Conservation (phyloP, 2,888 invertebrate genomes). For the Cryptops parisi region DNA sequence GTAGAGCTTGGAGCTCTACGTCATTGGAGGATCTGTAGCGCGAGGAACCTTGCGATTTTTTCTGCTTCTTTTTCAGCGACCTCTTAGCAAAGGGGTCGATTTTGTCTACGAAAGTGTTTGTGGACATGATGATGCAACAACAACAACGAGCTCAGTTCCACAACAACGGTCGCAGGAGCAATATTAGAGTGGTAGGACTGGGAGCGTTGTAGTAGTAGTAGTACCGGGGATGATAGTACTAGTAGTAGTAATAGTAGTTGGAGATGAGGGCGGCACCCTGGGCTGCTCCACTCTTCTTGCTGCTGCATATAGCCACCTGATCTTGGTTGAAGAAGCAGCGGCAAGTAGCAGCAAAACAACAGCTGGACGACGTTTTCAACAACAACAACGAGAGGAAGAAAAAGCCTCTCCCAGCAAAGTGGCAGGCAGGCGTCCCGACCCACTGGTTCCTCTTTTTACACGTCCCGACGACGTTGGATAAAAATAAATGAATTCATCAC, state of each 20-base stretch:
- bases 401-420: background rate
- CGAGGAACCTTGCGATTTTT: slow-evolving; percentile 97
- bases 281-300: slow-evolving; percentile 4
- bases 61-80: slow-evolving; percentile 94
- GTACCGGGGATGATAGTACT: too few species aligned
- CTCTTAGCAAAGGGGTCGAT: slow-evolving; percentile 99
- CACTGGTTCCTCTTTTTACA: slow-evolving; percentile 7
- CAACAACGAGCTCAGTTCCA: background rate
- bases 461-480: slow-evolving; percentile 6
- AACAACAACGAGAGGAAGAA: background rate
- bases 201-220: too few species aligned
- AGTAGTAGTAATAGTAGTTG: too few species aligned
- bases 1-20: slow-evolving; percentile 90
- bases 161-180: too few species aligned
- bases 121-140: slow-evolving; percentile 6
- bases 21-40: slow-evolving; percentile 96
- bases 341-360: background rate
- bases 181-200: too few species aligned
- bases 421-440: too few species aligned
- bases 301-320: slow-evolving; percentile 12
- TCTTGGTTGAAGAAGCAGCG: slow-evolving; percentile 1
- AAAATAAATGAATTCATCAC: slow-evolving; percentile 13
- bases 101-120: slow-evolving; percentile 80
- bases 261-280: slow-evolving; percentile 15
- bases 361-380: background rate